Percentiles rank a stretch among this genome's conserved stretches.
Conservation (phyloP, 2,113 vertebrate species). For the Pygoscelis adeliae region DNA sequence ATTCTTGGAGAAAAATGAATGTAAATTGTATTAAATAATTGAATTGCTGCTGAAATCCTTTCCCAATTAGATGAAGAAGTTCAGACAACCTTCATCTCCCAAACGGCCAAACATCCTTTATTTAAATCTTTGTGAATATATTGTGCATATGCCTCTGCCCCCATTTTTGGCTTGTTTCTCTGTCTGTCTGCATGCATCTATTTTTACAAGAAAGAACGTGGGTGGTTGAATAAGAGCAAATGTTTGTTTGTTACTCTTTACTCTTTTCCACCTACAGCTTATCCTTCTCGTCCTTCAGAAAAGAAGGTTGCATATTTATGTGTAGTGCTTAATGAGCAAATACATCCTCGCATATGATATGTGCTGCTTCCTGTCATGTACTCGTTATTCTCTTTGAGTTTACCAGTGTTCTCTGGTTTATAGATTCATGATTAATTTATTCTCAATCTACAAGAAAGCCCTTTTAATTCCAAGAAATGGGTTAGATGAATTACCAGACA, state of each 20-base stretch:
- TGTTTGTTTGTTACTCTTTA: conserved; percentile 25
- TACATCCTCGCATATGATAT: conserved; percentile 58
- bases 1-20: neutral
- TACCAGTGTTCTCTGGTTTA: conserved; percentile 55
- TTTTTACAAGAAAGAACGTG: neutral
- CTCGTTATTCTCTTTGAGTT: conserved; percentile 61
- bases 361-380: conserved; percentile 60
- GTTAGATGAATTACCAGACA: conserved; percentile 43
- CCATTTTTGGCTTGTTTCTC: neutral
- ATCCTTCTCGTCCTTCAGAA: conserved; percentile 25
- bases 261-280: conserved; percentile 24
- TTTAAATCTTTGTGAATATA: neutral
- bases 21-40: conserved; percentile 18
- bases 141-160: neutral
- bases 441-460: conserved; percentile 50
- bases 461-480: conserved; percentile 63
- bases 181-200: neutral
- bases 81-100: neutral
- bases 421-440: conserved; percentile 67
- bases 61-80: conserved; percentile 6
- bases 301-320: conserved; percentile 57
- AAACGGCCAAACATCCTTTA: neutral
- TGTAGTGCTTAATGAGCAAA: conserved; percentile 59
- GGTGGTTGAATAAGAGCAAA: conserved; percentile 1
- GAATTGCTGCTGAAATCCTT: conserved; percentile 12